Evolutionary conservation across 2,797 vertebrate species (phyloP).

Genomic region (Myotis daubentonii): DNA sequence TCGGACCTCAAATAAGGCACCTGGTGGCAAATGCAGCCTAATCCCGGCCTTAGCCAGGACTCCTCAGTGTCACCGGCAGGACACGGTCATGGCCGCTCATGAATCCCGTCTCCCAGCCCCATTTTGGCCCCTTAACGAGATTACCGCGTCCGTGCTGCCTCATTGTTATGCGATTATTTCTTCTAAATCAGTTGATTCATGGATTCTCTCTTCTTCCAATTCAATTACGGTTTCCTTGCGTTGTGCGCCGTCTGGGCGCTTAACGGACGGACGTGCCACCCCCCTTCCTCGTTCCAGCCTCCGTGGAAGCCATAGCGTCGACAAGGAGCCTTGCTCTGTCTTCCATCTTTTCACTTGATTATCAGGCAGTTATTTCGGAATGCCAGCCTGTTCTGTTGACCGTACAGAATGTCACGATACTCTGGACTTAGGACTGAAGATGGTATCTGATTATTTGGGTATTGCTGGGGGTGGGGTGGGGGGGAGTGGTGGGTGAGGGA

Average conservation of each 20-base stretch:
- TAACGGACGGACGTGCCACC: neutral
- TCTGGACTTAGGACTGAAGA: neutral
- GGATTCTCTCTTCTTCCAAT: conserved; percentile 31
- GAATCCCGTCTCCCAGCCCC: neutral
- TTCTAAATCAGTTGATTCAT: conserved; percentile 60
- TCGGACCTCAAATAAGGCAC: neutral
- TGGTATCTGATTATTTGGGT: neutral
- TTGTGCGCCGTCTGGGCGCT: conserved; percentile 32
- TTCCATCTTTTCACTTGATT: neutral
- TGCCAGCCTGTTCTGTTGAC: neutral
- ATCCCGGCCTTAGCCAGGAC: neutral
- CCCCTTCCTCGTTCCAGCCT: conserved; percentile 21
- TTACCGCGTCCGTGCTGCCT: conserved; percentile 34
- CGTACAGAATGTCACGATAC: too few relatives aligned
- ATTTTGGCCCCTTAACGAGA: conserved; percentile 43
- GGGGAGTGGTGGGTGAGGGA: neutral
- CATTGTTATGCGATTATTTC: conserved; percentile 62
- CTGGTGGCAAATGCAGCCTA: neutral
- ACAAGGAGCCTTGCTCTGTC: conserved; percentile 10
- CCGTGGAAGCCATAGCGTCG: neutral
- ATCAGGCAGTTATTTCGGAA: neutral
- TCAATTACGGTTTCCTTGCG: conserved; percentile 55
- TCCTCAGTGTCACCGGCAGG: neutral
- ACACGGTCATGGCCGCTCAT: neutral
- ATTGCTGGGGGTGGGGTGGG: fast-evolving